Percentiles rank a stretch among this genome's conserved stretches.
These are phyloP conservation scores for Morus bassanus DNA, from an alignment of 2,797 vertebrate genomes.

Conservation along the genomic window DNA sequence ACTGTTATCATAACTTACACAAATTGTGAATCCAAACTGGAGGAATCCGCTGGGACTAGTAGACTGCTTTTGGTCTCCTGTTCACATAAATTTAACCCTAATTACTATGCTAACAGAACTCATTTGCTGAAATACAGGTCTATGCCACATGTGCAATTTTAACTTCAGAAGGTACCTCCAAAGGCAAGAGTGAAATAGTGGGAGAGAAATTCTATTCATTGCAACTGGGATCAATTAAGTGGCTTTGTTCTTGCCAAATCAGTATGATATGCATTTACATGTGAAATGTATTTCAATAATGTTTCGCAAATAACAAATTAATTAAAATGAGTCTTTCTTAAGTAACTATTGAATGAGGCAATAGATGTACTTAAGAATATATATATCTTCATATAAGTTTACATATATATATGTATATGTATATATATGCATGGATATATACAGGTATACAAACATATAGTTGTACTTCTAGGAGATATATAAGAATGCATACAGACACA, in stretches of 20 bases:
- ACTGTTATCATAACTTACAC: conserved; percentile 24
- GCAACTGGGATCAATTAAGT: not conserved
- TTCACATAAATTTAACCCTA: conserved; percentile 40
- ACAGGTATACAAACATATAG: not conserved
- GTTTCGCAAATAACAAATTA: not conserved
- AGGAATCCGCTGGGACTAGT: conserved; percentile 14
- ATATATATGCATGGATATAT: not conserved
- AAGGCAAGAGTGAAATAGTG: not conserved
- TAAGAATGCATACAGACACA: not conserved
- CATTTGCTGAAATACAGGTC: not conserved
- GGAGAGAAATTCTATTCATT: not conserved
- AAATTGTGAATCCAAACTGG: conserved; percentile 33
- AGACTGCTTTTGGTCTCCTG: conserved; percentile 14
- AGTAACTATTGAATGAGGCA: not conserved
- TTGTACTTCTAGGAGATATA: not conserved
- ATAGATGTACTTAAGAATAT: not conserved
- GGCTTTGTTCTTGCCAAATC: not conserved
- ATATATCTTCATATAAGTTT: not conserved
- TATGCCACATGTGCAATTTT: not conserved
- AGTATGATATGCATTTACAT: not conserved
- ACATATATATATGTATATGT: too few relatives aligned
- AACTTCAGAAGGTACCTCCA: conserved; percentile 9
- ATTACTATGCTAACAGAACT: not conserved
- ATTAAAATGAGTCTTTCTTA: not conserved
- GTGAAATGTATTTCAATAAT: not conserved